Evolutionary conservation across 2,888 invertebrate species (phyloP), one percentile per base, ranked within the genome.

Genomic region (Drosophila colorata): DNA sequence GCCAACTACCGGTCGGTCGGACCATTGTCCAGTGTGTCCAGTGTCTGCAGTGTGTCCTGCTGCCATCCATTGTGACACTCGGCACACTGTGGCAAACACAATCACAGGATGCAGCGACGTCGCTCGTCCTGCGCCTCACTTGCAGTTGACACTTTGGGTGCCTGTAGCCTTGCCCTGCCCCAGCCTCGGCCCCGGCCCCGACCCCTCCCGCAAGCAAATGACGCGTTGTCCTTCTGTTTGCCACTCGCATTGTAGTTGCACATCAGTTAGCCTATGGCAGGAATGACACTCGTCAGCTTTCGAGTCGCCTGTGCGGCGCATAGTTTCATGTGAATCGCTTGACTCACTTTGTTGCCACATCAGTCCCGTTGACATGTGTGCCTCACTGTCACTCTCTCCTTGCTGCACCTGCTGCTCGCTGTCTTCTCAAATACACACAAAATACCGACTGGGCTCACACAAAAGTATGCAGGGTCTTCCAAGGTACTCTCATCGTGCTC

Each of bases 111-210:
- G 71, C 65, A 52, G 69, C 35, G 37, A 48, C 44, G 14, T 43
- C n/a, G 48, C 44, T 73, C 65, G 47, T 52, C 33, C 47, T 48
- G 53, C 65, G 72, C 68, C 69, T 65, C 64, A 67, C 67, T 71
- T 82, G 74, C 69, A 88, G 83, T 79, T 83, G 88, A 88, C 82
- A 88, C 83, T 86, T 88, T 70, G 48, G 68, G 66, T 58, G 64
- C 41, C 68, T 51, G 18, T 40, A 43, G 20, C 37, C 44, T 41
- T 33, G 28, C 9, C 28, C 9, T 8, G 28, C 28, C 28, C 9
- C 28, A 8, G 3, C 20, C 2, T 20, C 20, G n/a, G n/a, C n/a
- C n/a, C n/a, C n/a, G n/a, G n/a, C 25, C 7, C 7, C 25, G 7
- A 1, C 28, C 33, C 4, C 33, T 33, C 4, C 13, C 28, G n/a